phyloP scores from a whole-genome alignment of 2,113 vertebrate species.

The Smithornis capensis region DNA sequence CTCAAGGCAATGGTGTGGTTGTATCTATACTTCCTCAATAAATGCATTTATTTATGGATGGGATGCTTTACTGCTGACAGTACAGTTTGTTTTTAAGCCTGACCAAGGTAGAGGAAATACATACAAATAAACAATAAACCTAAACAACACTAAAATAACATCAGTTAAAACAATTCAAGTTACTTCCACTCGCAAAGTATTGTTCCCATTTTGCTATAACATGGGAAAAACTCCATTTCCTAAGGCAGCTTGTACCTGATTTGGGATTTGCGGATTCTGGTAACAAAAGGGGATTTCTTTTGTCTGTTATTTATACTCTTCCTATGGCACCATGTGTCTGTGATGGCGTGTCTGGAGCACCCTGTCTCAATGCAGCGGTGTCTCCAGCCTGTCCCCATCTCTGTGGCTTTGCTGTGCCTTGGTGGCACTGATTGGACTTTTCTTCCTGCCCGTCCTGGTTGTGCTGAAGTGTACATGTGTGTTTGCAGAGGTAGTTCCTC shows the following conservation, averaged over 20 bases:
- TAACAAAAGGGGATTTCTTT: slow-evolving; percentile 71
- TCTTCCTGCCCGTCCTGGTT: background rate
- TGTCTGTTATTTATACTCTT: slow-evolving; percentile 69
- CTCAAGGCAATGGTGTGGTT: background rate
- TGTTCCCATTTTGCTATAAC: slow-evolving; percentile 68
- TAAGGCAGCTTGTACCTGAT: slow-evolving; percentile 60
- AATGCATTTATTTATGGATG: slow-evolving; percentile 40
- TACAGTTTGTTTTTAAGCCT: slow-evolving; percentile 46
- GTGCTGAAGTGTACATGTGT: background rate
- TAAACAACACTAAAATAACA: slow-evolving; percentile 79
- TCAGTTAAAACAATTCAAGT: slow-evolving; percentile 77
- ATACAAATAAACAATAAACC: slow-evolving; percentile 79
- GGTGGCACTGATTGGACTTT: background rate
- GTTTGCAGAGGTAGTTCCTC: background rate
- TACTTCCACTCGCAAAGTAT: slow-evolving; percentile 67
- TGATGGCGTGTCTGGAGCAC: background rate
- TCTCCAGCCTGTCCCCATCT: background rate
- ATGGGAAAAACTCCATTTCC: slow-evolving; percentile 75
- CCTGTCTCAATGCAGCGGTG: background rate
- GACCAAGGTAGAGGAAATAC: slow-evolving; percentile 72
- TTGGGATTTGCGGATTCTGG: slow-evolving; percentile 58
- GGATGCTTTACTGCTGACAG: background rate
- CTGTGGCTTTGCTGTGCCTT: background rate
- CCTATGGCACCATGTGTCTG: background rate
- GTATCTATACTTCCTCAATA: background rate